These are phyloP conservation scores for Chaetodon trifascialis DNA, from an alignment of 2,113 vertebrate genomes.

Conservation along the genomic window DNA sequence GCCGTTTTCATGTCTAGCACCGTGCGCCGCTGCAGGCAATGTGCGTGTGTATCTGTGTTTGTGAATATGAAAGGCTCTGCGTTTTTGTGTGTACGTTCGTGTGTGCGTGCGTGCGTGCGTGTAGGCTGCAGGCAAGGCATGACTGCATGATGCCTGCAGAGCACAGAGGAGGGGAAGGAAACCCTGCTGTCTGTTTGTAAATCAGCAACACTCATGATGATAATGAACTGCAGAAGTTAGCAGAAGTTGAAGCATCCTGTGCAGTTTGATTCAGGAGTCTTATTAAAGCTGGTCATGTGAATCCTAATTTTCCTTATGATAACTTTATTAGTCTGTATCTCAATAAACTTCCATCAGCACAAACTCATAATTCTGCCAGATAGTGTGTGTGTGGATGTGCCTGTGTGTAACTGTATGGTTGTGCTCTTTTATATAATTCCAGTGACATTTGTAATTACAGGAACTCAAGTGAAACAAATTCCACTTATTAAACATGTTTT, in stretches of 20 bases:
- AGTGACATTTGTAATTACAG: conserved; percentile 23
- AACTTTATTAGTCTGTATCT: conserved; percentile 40
- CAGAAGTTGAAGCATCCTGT: conserved; percentile 1
- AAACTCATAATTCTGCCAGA: conserved; percentile 23
- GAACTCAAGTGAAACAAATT: conserved; percentile 41
- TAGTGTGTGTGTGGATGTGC: not conserved
- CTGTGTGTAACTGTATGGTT: not conserved
- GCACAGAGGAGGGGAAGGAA: not conserved
- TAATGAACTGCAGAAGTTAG: not conserved
- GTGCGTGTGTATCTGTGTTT: conserved; percentile 41
- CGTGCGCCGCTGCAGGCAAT: conserved; percentile 43
- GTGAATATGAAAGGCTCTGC: conserved; percentile 19
- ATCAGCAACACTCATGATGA: conserved; percentile 2
- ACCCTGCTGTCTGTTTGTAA: not conserved
- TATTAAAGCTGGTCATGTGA: conserved; percentile 54
- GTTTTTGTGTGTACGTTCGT: conserved; percentile 22
- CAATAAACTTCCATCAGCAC: conserved; percentile 1
- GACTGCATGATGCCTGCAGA: conserved; percentile 39
- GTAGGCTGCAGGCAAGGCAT: conserved; percentile 31
- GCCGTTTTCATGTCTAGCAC: conserved; percentile 69
- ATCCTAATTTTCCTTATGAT: conserved; percentile 44
- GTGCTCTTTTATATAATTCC: not conserved
- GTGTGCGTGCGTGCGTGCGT: conserved; percentile 3
- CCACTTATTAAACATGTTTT: not conserved
- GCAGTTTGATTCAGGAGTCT: not conserved